Evolutionary conservation across 2,888 invertebrate species (phyloP).

Genomic region (Patella pellucida): DNA sequence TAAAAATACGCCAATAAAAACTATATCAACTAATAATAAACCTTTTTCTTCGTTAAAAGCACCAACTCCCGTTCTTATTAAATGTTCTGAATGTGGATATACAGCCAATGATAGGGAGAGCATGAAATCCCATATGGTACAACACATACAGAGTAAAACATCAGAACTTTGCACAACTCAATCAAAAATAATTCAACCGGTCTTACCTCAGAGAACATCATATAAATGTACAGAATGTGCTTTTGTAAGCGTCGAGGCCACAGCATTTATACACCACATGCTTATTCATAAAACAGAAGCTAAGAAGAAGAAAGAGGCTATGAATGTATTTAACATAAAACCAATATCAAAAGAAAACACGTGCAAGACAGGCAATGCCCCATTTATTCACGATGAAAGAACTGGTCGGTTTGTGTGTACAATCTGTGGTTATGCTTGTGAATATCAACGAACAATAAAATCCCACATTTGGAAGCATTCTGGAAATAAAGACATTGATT

Average conservation of each 20-base stretch:
- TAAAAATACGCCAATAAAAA: slow-evolving; percentile 9
- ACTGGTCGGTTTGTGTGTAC: slow-evolving; percentile 62
- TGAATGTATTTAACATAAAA: slow-evolving; percentile 17
- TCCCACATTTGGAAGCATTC: slow-evolving; percentile 71
- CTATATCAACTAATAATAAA: slow-evolving; percentile 14
- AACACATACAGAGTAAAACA: slow-evolving; percentile 43
- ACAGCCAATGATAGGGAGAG: slow-evolving; percentile 51
- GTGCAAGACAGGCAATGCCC: slow-evolving; percentile 31
- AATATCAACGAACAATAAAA: slow-evolving; percentile 68
- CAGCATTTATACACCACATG: slow-evolving; percentile 60
- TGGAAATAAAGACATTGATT: slow-evolving; percentile 66
- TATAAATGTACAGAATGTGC: slow-evolving; percentile 61
- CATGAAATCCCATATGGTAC: slow-evolving; percentile 61
- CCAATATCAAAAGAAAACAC: slow-evolving; percentile 43
- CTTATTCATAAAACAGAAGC: slow-evolving; percentile 48
- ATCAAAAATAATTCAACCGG: slow-evolving; percentile 33
- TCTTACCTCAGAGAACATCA: slow-evolving; percentile 34
- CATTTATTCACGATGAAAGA: slow-evolving; percentile 52
- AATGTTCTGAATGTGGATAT: slow-evolving; percentile 68
- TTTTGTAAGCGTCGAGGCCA: slow-evolving; percentile 55
- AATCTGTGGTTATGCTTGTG: slow-evolving; percentile 68
- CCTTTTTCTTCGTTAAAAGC: neutral
- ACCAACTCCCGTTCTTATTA: slow-evolving; percentile 49
- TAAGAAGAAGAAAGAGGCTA: slow-evolving; percentile 4
- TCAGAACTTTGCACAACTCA: slow-evolving; percentile 17